Evolutionary conservation across 2,113 vertebrate species (phyloP), one percentile per base, ranked within the genome.

Genomic region (Burhinus bistriatus): DNA sequence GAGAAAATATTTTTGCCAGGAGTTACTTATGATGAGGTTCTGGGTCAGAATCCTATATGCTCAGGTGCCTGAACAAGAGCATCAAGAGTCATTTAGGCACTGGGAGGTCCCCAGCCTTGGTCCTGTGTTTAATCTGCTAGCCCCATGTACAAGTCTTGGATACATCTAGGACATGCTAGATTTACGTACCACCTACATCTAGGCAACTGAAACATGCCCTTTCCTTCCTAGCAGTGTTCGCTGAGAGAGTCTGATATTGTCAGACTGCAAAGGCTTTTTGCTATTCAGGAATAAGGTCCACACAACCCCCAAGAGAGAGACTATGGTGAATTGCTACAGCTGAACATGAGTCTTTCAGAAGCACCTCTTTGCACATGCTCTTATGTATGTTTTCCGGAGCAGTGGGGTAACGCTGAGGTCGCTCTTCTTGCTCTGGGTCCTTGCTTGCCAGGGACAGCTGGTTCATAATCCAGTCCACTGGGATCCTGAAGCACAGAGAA

Each of bases 401-500:
- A 62, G 73, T 6, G 2, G 72, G 9, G 23, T 81, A 38, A 73
- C 9, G 47, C 65, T 85, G 83, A 88, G 73, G 52, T 45, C 65
- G 16, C 38, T 71, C 52, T 54, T 36, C 34, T 65, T 6, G 1
- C 42, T 61, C 55, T 11, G 11, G 12, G 30, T 44, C 34, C 29
- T 66, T 89, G 27, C 36, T 90, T 84, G 75, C 61, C 71, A 79
- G 70, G 66, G 65, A 84, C 91, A 83, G 51, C 78, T 88, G 45
- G 45, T 40, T 78, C 51, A 7, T 90, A 66, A 90, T 90, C 75
- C 78, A 71, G 36, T 30, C 65, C 42, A 21, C 45, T 79, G 82
- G 73, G 51, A 84, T 76, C 21, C 45, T 70, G 16, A 90, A 79
- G 58, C 4, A 2, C 59, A 51, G 15, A 87, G 20, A 76, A 87